Evolutionary conservation across 2,888 invertebrate genomes (phyloP).

Genomic region (Gryllus longicercus): DNA sequence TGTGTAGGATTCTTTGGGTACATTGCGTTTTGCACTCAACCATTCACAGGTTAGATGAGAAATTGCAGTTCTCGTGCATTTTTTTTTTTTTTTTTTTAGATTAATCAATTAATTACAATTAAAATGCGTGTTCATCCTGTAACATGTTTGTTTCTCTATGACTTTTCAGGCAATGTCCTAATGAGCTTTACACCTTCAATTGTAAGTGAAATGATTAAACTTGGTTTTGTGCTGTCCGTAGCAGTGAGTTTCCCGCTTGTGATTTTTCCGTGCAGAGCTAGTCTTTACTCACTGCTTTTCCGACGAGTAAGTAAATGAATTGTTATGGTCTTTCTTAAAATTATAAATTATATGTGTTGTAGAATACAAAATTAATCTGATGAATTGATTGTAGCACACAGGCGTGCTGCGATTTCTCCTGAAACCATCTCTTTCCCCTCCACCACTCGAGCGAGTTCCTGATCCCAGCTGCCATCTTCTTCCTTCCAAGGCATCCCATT

Average conservation of each 20-base stretch:
- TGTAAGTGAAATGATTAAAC: conserved; percentile 84
- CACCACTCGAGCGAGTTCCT: no score
- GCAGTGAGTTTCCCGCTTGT: conserved; percentile 96
- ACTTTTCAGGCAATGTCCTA: conserved; percentile 76
- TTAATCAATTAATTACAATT: no score
- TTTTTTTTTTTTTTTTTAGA: no score
- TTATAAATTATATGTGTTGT: no score
- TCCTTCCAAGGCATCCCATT: conserved; percentile 4
- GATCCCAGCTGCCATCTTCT: background rate
- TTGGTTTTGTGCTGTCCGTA: conserved; percentile 90
- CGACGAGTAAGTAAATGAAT: conserved; percentile 60
- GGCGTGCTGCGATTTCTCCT: no score
- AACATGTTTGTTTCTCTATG: background rate
- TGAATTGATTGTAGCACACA: no score
- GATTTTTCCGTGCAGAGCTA: conserved; percentile 93
- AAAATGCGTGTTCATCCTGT: background rate
- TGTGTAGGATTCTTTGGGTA: conserved; percentile 92
- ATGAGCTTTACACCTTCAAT: conserved; percentile 78
- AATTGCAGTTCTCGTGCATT: background rate
- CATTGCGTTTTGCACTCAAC: conserved; percentile 76
- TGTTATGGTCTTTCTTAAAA: background rate
- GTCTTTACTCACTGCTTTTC: conserved; percentile 86
- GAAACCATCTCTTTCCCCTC: no score
- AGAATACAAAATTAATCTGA: no score
- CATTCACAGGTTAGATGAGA: conserved; percentile 61